These are phyloP conservation scores for Nixonia krombeini DNA, from an alignment of 1,140 invertebrate genomes.

Conservation along the genomic window DNA sequence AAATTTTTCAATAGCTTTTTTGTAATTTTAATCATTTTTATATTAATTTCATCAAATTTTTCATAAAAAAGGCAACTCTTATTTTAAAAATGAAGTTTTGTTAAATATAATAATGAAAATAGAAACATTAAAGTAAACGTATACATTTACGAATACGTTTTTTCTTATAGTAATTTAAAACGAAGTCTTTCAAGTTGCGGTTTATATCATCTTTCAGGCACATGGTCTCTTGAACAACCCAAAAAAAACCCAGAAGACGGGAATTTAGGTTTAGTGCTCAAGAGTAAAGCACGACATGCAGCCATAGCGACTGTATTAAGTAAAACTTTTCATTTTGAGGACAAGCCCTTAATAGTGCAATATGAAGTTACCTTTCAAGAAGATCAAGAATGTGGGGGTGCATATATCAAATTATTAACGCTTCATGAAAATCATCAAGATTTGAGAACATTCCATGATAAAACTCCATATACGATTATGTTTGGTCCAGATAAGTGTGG, in stretches of 20 bases:
- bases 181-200: constrained; percentile 12
- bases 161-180: constrained; percentile 7
- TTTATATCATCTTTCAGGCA: constrained; percentile 65
- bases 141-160: too few species aligned
- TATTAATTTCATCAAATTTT: too few species aligned
- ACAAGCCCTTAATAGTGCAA: constrained; percentile 93
- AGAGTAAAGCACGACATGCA: constrained; percentile 96
- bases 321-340: constrained; percentile 88
- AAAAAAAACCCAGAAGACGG: constrained; percentile 82
- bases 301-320: constrained; percentile 89
- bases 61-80: too few species aligned
- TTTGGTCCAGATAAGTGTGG: constrained; percentile 99
- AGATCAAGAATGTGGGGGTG: constrained; percentile 98
- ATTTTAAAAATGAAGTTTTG: too few species aligned
- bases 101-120: too few species aligned
- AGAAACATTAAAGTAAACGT: too few species aligned
- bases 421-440: constrained; percentile 78
- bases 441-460: constrained; percentile 91
- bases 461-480: constrained; percentile 98
- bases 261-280: constrained; percentile 91
- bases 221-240: constrained; percentile 85
- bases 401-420: constrained; percentile 95
- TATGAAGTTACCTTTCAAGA: constrained; percentile 93
- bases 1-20: too few species aligned
- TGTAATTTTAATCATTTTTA: too few species aligned